Evolutionary conservation across 2,797 vertebrate species (phyloP), one percentile per base, ranked within the genome.

Genomic region (Sandelia bainsii): DNA sequence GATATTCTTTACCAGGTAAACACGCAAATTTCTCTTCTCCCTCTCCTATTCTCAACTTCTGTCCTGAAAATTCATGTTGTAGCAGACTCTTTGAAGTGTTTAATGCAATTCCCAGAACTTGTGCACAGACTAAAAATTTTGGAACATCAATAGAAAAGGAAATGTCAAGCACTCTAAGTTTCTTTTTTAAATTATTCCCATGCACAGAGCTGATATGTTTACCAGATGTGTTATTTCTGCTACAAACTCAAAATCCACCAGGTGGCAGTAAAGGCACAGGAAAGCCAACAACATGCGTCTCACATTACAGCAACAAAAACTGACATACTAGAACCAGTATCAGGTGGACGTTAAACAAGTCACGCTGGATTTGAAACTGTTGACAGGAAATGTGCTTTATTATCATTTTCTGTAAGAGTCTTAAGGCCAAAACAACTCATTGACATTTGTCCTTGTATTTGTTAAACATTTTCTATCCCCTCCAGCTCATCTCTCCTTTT

Each of bases 1-100:
- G 1, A 96, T 99, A 91, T 98, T 98, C 91, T 99, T 99, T 80
- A 99, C 98, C 0, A 97, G 98, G 98, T 99, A 45, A 60, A 67
- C 10, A 2, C 16, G 39, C 19, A 6, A 10, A 48, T 42, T 20
- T 27, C 11, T 25, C 0, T 20, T 44, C 4, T n/a, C 1, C 22
- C 32, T 8, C 17, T 1, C 10, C 39, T 11, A 8, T 50, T 58
- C 39, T 60, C n/a, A 12, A 2, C 9, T 32, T 9, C 6, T 17
- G 20, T 27, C 20, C 13, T 32, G 5, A 51, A 8, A 49, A 40
- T 34, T 34, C 22, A 17, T 2, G 12, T 8, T 17, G n/a, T 37
- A 19, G 20, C 56, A 44, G 44, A 42, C 12, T 6, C 27, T 16
- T 13, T 1, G 20, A 32, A 17, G 27, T 58, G 37, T 62, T 42